Conservation (phyloP, 1,140 invertebrate genomes). For the Saccostrea cuccullata region DNA sequence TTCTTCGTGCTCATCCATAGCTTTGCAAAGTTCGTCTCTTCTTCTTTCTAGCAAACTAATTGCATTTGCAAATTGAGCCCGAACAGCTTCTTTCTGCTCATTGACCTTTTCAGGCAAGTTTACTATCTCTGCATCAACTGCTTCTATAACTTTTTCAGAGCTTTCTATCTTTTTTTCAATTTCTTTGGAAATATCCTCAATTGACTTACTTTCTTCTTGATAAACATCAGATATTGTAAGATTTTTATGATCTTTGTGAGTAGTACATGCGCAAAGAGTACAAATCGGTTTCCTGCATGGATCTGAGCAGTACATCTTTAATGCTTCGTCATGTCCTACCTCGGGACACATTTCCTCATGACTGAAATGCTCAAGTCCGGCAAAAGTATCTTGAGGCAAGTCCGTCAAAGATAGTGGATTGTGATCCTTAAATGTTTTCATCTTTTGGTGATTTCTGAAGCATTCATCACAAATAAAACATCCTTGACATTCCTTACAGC, state of each 20-base stretch:
- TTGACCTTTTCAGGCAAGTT: conserved; percentile 19
- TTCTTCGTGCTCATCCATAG: conserved; percentile 52
- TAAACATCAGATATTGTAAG: conserved; percentile 54
- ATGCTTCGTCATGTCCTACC: conserved; percentile 30
- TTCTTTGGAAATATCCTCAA: conserved; percentile 47
- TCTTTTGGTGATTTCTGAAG: conserved; percentile 61
- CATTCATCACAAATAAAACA: conserved; percentile 67
- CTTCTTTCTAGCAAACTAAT: conserved; percentile 57
- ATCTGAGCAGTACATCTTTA: conserved; percentile 52
- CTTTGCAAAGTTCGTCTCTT: conserved; percentile 56
- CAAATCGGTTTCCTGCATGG: conserved; percentile 61
- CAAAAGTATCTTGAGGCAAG: conserved; percentile 41
- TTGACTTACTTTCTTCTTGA: conserved; percentile 56
- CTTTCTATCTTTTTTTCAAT: conserved; percentile 2
- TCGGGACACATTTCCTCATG: conserved; percentile 58
- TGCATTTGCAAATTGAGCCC: conserved; percentile 33
- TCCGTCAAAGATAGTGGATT: conserved; percentile 50
- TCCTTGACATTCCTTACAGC: conserved; percentile 68
- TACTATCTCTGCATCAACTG: conserved; percentile 20
- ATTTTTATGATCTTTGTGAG: conserved; percentile 54
- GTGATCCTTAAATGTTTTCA: conserved; percentile 64
- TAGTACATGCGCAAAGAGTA: conserved; percentile 57
- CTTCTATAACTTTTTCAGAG: background rate
- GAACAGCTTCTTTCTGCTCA: conserved; percentile 24
- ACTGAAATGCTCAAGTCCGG: conserved; percentile 59